Evolutionary conservation across 2,113 vertebrate genomes (phyloP).

Genomic region (Malurus melanocephalus): DNA sequence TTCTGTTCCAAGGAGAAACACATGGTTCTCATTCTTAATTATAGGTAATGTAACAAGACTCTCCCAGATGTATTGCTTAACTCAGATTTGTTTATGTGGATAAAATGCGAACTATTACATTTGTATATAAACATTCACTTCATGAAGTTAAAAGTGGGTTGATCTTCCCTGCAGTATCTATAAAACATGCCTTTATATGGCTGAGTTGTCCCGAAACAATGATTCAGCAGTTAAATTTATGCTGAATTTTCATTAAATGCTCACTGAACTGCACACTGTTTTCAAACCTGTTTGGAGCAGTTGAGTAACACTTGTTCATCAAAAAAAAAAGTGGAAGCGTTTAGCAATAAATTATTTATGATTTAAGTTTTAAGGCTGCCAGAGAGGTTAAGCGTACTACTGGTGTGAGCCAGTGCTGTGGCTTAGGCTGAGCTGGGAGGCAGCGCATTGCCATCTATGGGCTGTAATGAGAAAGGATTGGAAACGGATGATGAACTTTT

Average conservation of each 20-base stretch:
- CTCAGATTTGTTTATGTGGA: constrained; percentile 25
- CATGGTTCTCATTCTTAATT: constrained; percentile 15
- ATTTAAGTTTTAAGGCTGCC: background rate
- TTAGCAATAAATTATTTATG: background rate
- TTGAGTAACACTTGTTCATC: background rate
- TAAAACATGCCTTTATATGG: constrained; percentile 65
- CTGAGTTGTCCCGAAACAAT: background rate
- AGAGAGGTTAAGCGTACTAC: background rate
- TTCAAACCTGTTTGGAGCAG: background rate
- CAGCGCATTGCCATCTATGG: constrained; percentile 61
- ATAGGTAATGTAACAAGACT: constrained; percentile 19
- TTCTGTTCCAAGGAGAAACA: background rate
- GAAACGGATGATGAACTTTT: background rate
- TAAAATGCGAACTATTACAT: constrained; percentile 33
- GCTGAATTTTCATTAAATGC: background rate
- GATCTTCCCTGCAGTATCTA: background rate
- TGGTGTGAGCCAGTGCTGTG: accelerated
- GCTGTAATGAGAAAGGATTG: background rate
- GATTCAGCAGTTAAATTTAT: constrained; percentile 15
- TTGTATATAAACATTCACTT: constrained; percentile 39
- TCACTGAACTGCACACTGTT: background rate
- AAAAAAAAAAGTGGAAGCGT: background rate
- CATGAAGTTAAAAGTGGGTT: constrained; percentile 34
- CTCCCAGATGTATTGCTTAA: background rate
- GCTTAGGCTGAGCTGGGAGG: background rate